phyloP scores from a whole-genome alignment of 2,888 invertebrate genomes.

The Volucella inanis region DNA sequence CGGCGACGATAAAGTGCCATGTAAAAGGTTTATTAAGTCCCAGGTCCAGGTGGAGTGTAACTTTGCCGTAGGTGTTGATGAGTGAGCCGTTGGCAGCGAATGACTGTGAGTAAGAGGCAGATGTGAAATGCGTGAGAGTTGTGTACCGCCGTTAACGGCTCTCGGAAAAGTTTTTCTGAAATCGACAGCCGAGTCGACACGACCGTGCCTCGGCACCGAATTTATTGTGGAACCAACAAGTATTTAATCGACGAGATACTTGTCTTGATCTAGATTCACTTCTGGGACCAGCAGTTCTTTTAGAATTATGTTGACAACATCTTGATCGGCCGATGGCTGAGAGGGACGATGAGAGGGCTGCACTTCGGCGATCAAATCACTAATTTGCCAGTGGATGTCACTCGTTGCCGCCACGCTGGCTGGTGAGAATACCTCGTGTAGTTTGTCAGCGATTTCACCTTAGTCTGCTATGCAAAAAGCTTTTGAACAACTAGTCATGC shows the following conservation, averaged over 20 bases:
- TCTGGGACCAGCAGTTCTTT: not conserved
- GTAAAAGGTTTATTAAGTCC: too few species aligned
- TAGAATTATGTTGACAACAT: not conserved
- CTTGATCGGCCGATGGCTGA: not conserved
- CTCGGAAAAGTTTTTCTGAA: not conserved
- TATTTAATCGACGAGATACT: constrained; percentile 6
- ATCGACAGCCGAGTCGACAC: too few species aligned
- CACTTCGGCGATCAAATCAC: constrained; percentile 6
- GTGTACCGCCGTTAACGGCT: not conserved
- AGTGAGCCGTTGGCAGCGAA: too few species aligned
- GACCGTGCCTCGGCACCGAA: too few species aligned
- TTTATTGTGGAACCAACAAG: not conserved
- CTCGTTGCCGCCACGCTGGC: constrained; percentile 3
- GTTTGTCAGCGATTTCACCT: constrained; percentile 18
- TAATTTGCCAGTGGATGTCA: not conserved
- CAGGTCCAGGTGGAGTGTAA: too few species aligned
- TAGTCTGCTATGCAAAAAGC: not conserved
- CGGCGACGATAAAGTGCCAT: too few species aligned
- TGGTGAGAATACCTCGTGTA: constrained; percentile 1
- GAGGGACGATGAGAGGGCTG: not conserved
- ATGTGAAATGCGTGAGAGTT: not conserved
- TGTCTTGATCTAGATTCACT: constrained; percentile 8
- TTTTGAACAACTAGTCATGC: constrained; percentile 12
- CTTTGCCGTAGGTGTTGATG: too few species aligned
- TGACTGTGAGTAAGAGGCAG: too few species aligned